Evolutionary conservation across 2,888 invertebrate genomes (phyloP).

Genomic region (Dolichomitus sp.): DNA sequence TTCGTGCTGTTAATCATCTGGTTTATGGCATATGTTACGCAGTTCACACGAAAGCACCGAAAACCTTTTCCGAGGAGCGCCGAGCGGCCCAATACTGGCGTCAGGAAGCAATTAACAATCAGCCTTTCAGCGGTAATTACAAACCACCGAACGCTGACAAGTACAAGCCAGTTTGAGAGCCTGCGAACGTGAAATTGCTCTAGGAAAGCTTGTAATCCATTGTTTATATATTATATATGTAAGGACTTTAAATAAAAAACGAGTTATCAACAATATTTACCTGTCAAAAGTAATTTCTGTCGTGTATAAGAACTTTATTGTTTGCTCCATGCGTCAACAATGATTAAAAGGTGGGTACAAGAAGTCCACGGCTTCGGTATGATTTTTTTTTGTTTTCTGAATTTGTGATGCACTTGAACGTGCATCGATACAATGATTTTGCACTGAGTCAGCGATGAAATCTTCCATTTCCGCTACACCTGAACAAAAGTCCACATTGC

Average conservation of each 20-base stretch:
- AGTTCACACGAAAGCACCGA: constrained; percentile 66
- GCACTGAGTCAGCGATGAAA: neutral
- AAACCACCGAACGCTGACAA: constrained; percentile 69
- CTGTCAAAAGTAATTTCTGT: constrained; percentile 26
- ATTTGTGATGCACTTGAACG: constrained; percentile 7
- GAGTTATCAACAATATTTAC: neutral
- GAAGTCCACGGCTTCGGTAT: constrained; percentile 13
- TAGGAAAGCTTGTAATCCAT: neutral
- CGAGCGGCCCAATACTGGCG: constrained; percentile 73
- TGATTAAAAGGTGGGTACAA: constrained; percentile 44
- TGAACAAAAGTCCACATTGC: constrained; percentile 11
- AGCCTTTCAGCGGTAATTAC: constrained; percentile 68
- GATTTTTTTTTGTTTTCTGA: neutral
- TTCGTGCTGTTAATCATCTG: neutral
- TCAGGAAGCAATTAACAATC: constrained; percentile 68
- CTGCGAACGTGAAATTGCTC: constrained; percentile 14
- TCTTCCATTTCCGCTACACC: neutral
- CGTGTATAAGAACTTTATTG: constrained; percentile 60
- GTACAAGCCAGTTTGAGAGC: constrained; percentile 49
- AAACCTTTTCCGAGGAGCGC: constrained; percentile 67
- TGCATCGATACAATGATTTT: constrained; percentile 9
- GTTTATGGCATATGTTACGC: constrained; percentile 1
- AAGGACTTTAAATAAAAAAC: constrained; percentile 26
- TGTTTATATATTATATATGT: neutral
- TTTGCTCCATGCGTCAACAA: constrained; percentile 39